Conservation (phyloP, 35 echinoderm and acorn worm genomes). For the Eucidaris tribuloides region DNA sequence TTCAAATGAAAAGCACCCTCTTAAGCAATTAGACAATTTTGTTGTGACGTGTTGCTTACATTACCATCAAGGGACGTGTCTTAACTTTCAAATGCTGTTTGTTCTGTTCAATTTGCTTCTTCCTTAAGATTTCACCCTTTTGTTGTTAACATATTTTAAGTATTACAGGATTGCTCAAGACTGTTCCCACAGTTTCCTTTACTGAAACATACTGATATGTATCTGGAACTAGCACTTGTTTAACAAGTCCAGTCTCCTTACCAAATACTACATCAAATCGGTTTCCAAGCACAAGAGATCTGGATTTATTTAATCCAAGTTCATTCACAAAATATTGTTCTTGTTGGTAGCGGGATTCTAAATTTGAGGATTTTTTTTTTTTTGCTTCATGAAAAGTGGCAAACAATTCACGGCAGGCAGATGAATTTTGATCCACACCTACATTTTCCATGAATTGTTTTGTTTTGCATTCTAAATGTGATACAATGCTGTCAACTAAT, state of each 20-base stretch:
- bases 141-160: too few species aligned
- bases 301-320: conserved; percentile 5
- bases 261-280: conserved; percentile 1
- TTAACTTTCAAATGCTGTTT: too few species aligned
- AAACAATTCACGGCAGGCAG: conserved; percentile 9
- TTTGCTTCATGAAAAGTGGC: not conserved
- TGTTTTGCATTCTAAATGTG: conserved; percentile 1
- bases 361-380: not conserved
- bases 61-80: too few species aligned
- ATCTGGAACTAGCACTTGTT: conserved; percentile 16
- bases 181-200: not conserved
- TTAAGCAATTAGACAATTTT: too few species aligned
- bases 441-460: not conserved
- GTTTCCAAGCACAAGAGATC: not conserved
- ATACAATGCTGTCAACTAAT: conserved; percentile 19
- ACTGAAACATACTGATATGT: conserved; percentile 25
- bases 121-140: too few species aligned
- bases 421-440: not conserved
- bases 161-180: conserved; percentile 18
- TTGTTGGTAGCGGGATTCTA: conserved; percentile 5
- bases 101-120: too few species aligned
- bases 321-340: conserved; percentile 10
- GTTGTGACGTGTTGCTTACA: too few species aligned
- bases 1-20: too few species aligned
- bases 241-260: conserved; percentile 1